phyloP scores from a whole-genome alignment of 1,140 invertebrate species.

The Drosophila busckii region DNA sequence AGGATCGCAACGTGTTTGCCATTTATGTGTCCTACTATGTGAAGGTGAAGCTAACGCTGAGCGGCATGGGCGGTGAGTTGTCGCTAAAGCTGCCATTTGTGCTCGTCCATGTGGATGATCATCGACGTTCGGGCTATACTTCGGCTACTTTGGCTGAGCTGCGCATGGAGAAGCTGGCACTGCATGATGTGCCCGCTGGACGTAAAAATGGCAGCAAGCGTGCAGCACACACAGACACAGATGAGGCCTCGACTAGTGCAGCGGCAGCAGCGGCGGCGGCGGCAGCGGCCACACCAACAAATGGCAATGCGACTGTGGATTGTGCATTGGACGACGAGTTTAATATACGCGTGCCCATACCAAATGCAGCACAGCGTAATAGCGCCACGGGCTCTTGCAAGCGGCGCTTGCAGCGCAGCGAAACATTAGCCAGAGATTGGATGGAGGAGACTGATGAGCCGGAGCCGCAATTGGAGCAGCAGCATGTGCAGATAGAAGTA shows the following conservation, averaged over 20 bases:
- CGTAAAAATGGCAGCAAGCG: conserved; percentile 34
- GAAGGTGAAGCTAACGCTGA: conserved; percentile 89
- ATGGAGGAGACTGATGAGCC: conserved; percentile 41
- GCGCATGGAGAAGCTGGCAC: conserved; percentile 46
- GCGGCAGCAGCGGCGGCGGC: conserved; percentile 38
- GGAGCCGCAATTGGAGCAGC: conserved; percentile 26
- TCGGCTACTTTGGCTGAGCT: conserved; percentile 41
- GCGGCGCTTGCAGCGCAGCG: conserved; percentile 57
- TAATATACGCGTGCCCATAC: conserved; percentile 47
- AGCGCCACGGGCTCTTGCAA: conserved; percentile 29
- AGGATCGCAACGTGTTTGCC: conserved; percentile 91
- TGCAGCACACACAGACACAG: conserved; percentile 2
- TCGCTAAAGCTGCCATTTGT: conserved; percentile 90
- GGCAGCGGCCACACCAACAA: conserved; percentile 1
- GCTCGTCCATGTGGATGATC: conserved; percentile 79
- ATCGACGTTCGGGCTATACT: conserved; percentile 26
- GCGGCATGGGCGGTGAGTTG: conserved; percentile 88
- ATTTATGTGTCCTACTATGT: conserved; percentile 95
- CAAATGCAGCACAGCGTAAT: neutral
- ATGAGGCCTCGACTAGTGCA: conserved; percentile 54
- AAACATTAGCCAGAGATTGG: conserved; percentile 62
- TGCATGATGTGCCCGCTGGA: conserved; percentile 56
- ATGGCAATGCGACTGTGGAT: conserved; percentile 26
- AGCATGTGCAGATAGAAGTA: conserved; percentile 57
- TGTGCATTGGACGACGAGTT: conserved; percentile 53